Evolutionary conservation across 1,140 invertebrate genomes (phyloP), one percentile per base, ranked within the genome.

Genomic region (Caerostris darwini): DNA sequence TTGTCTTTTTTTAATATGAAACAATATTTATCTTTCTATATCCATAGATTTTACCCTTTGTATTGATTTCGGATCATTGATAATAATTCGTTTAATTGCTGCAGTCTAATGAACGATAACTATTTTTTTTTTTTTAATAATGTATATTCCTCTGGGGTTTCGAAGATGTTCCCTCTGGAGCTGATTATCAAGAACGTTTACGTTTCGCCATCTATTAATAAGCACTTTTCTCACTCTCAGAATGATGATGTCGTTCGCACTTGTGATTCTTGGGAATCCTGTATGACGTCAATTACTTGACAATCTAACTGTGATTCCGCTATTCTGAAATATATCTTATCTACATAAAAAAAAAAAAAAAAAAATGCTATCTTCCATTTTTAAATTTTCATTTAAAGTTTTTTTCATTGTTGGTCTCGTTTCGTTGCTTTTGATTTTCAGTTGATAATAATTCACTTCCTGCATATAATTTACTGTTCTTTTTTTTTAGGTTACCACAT

Each of bases 211-310:
- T 59, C 53, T 89, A 89, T 89, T 69, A 89, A 89, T 89, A 89
- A 64, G 87, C 17, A 69, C 19, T 89, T 64, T 19, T 57, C 64
- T 50, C 7, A 10, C 12, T 34, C 34, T 50, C 71, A 77, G 4
- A 50, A 34, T 19, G 71, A 5, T 5, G 71, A 77, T 53, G 71
- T 77, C 71, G 71, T 50, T 77, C 7, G 3, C 71, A 50, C 8
- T 50, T 77, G 12, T 7, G 71, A 53, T 64, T 17, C 64, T 89
- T 89, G 87, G 87, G 87, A 89, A 61, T 14, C 57, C 56, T 8
- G 54, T 19, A 17, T 89, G 87, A 89, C 87, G 87, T 89, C 87
- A 89, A 53, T 53, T 7, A 17, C 50, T 58, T 89, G 87, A 89
- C 54, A 64, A 64, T 19, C 71, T 34, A 12, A 34, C 8, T 7